Conservation (phyloP, 2,113 vertebrate genomes). For the Trematocara variabile region DNA sequence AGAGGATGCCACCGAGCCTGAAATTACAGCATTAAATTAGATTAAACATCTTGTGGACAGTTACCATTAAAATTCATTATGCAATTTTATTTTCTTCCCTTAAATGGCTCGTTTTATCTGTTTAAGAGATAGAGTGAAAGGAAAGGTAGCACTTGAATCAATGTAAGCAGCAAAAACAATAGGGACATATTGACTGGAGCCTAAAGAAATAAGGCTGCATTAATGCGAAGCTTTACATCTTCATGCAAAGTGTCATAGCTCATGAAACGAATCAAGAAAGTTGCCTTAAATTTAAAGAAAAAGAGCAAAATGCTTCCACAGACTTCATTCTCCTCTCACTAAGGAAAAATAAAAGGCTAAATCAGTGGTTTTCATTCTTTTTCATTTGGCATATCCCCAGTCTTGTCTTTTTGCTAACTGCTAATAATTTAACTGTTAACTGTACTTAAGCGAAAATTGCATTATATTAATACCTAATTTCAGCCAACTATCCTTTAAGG, state of each 20-base stretch:
- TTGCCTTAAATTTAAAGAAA: slow-evolving; percentile 10
- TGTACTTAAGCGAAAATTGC: background rate
- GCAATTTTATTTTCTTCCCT: background rate
- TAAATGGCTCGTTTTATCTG: background rate
- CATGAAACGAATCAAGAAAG: background rate
- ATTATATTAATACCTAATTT: background rate
- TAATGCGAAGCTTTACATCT: background rate
- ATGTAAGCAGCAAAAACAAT: background rate
- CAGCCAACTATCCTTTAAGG: background rate
- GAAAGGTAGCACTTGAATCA: background rate
- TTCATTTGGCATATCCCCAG: background rate
- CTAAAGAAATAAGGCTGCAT: background rate
- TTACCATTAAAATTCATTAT: slow-evolving; percentile 3
- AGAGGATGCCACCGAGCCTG: background rate
- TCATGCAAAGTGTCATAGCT: background rate
- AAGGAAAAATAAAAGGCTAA: background rate
- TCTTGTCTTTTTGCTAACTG: background rate
- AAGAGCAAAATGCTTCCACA: background rate
- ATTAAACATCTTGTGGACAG: background rate
- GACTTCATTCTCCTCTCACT: background rate
- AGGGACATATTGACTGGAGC: background rate
- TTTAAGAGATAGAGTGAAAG: background rate
- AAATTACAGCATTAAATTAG: background rate
- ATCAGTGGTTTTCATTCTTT: background rate
- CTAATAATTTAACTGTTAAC: background rate